Conservation (phyloP, 2,888 invertebrate species). For the Plebejus anna region DNA sequence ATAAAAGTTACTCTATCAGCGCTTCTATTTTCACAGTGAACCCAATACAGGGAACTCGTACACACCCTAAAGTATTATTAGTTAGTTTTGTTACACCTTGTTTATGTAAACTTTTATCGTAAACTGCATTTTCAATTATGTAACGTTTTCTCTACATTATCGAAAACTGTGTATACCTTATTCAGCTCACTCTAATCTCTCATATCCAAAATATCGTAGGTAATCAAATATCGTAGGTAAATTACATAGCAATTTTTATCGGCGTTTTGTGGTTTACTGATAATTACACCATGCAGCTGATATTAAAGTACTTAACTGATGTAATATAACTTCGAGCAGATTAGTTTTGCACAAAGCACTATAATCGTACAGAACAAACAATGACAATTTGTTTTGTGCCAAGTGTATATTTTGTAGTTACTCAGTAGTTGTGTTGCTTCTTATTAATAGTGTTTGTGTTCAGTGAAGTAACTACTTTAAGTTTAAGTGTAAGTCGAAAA, state of each 20-base stretch:
- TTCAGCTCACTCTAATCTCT: too few species aligned
- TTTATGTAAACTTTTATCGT: too few species aligned
- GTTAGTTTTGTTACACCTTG: too few species aligned
- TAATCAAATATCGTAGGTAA: background rate
- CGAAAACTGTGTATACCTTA: too few species aligned
- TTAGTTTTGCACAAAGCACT: background rate
- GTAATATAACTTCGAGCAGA: background rate
- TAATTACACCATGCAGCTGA: background rate
- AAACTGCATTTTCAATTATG: too few species aligned
- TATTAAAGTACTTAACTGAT: background rate
- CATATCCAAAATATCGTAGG: too few species aligned
- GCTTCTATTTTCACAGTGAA: too few species aligned
- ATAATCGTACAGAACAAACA: background rate
- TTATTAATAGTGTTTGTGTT: background rate
- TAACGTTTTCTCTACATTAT: too few species aligned
- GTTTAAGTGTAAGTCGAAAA: background rate
- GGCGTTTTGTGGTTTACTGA: background rate
- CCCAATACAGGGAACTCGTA: too few species aligned
- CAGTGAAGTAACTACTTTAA: background rate
- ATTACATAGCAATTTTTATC: background rate
- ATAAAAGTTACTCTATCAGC: too few species aligned
- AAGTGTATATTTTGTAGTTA: background rate
- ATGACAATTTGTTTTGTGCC: background rate
- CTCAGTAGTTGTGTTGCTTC: background rate
- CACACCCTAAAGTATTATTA: too few species aligned